Evolutionary conservation across 2,888 invertebrate species (phyloP), one percentile per base, ranked within the genome.

Genomic region (Calameuta filiformis): DNA sequence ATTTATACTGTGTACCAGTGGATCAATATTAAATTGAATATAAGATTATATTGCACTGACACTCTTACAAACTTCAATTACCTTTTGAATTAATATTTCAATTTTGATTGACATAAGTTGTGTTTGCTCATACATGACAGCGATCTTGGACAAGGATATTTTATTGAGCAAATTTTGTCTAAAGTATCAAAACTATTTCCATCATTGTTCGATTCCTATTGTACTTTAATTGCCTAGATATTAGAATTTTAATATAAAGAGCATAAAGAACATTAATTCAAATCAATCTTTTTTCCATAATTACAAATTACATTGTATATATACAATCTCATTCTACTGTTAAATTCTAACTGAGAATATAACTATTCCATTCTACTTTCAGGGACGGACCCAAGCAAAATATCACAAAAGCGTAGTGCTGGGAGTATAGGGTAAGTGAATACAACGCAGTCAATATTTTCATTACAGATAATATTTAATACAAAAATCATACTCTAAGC

Each of bases 341-440:
- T 23, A 40, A 40, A 56, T 56, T 56, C 9, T 56, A 56, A 56
- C 56, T 23, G 9, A 23, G 23, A 9, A 9, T 23, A 23, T 2
- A 56, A 56, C 9, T 56, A 31, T 35, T 79, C 79, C 81, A 82
- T 85, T 86, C 81, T 85, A 81, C 86, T 94, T 94, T 77, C 92
- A 95, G 96, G 95, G 94, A 94, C 95, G 94, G 95, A 95, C 94
- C 95, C 95, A 92, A 94, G 94, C 91, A 95, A 95, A 94, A 95
- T 95, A 93, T 94, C 95, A 93, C 95, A 95, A 93, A 96, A 96
- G 93, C 94, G 96, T 92, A 94, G 95, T 91, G 94, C 95, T 91
- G 95, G 95, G 92, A 96, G 95, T 92, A 94, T 96, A 93, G 96
- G 96, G 96, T 96, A 91, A 95, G 95, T 94, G 2, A 56, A 56